Conservation (phyloP, 2,113 vertebrate species). For the Acrocephalus arundinaceus region DNA sequence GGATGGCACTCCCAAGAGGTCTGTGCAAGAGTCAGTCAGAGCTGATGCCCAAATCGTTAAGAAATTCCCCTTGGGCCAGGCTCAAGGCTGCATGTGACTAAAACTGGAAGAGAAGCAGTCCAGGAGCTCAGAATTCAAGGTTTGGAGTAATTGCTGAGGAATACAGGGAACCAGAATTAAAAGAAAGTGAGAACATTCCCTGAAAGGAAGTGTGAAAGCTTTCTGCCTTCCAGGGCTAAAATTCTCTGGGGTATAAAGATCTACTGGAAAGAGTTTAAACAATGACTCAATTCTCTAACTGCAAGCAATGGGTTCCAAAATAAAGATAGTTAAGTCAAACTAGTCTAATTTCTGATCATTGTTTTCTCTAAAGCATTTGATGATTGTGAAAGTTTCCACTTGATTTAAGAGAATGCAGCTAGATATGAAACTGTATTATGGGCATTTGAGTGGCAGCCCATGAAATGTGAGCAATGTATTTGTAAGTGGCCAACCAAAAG, state of each 20-base stretch:
- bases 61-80: not conserved
- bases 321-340: not conserved
- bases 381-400: not conserved
- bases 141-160: not conserved
- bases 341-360: not conserved
- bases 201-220: not conserved
- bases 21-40: not conserved
- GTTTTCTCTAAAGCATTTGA: not conserved
- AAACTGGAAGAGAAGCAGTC: not conserved
- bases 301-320: not conserved
- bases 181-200: not conserved
- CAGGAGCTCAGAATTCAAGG: not conserved
- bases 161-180: not conserved
- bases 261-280: not conserved
- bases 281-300: not conserved
- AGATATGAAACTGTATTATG: not conserved
- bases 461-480: not conserved
- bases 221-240: not conserved
- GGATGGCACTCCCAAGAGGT: accelerated
- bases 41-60: not conserved
- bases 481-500: not conserved
- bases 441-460: not conserved
- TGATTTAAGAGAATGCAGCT: not conserved
- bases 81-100: accelerated
- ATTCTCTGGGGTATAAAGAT: not conserved